phyloP scores from a whole-genome alignment of 2,888 invertebrate species.

The Drosophila neonasuta region DNA sequence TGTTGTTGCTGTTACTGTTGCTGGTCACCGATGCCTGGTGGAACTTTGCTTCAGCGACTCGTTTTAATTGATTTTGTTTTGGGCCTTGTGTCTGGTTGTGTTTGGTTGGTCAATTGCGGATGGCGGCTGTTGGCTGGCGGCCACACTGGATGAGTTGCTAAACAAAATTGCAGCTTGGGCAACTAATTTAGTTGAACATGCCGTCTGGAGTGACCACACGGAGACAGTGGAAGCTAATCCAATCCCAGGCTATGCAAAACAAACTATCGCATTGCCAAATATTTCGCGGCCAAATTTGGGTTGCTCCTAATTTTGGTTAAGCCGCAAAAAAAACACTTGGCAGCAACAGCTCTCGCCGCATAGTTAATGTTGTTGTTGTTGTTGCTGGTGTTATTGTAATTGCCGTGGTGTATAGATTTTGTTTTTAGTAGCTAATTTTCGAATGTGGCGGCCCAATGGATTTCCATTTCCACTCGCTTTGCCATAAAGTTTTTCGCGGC shows the following conservation, averaged over 20 bases:
- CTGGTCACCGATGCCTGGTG: slow-evolving; percentile 32
- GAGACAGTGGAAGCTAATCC: slow-evolving; percentile 46
- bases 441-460: slow-evolving; percentile 52
- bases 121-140: not conserved
- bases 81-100: slow-evolving; percentile 7
- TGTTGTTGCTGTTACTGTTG: slow-evolving; percentile 11
- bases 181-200: slow-evolving; percentile 70
- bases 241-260: slow-evolving; percentile 58
- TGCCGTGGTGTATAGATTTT: slow-evolving; percentile 39
- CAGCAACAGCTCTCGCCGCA: slow-evolving; percentile 36
- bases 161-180: slow-evolving; percentile 62
- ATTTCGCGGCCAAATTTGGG: slow-evolving; percentile 69
- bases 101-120: slow-evolving; percentile 41
- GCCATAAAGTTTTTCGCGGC: slow-evolving; percentile 54
- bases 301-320: slow-evolving; percentile 53
- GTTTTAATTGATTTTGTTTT: slow-evolving; percentile 74
- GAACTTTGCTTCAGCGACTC: slow-evolving; percentile 74
- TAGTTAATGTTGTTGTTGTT: slow-evolving; percentile 45
- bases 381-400: slow-evolving; percentile 46
- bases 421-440: slow-evolving; percentile 64
- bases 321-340: slow-evolving; percentile 29
- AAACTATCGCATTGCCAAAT: slow-evolving; percentile 68
- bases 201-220: slow-evolving; percentile 10
- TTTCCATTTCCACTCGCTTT: slow-evolving; percentile 68
- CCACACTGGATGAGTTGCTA: slow-evolving; percentile 32